Evolutionary conservation across 2,113 vertebrate species (phyloP).

Genomic region (Protobothrops mucrosquamatus): DNA sequence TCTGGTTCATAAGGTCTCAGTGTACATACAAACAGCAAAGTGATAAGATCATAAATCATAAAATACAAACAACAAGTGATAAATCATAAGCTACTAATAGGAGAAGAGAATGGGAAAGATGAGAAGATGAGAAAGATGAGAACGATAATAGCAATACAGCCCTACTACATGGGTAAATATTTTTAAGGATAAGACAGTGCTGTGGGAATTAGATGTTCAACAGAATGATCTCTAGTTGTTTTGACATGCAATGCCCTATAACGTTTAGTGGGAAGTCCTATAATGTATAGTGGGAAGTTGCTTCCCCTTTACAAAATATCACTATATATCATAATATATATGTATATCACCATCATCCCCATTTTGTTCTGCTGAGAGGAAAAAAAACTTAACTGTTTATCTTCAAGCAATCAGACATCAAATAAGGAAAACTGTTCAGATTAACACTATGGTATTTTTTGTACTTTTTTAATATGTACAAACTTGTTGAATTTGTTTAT

Average conservation of each 20-base stretch:
- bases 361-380: not conserved
- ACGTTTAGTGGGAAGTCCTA: not conserved
- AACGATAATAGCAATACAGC: not conserved
- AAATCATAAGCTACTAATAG: not conserved
- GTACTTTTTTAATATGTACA: not conserved
- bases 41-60: not conserved
- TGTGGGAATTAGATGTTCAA: not conserved
- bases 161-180: not conserved
- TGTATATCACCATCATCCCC: not conserved
- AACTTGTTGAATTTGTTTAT: not conserved
- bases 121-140: not conserved
- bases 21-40: not conserved
- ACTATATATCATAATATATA: not conserved
- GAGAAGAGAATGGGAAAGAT: not conserved
- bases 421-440: not conserved
- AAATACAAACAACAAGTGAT: not conserved
- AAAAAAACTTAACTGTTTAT: not conserved
- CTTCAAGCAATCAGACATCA: not conserved
- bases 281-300: not conserved
- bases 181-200: not conserved
- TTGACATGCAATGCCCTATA: not conserved
- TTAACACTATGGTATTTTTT: not conserved
- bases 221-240: not conserved
- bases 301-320: not conserved
- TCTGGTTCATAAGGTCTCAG: not conserved